phyloP scores from a whole-genome alignment of 2,113 vertebrate genomes.

The Cynocephalus volans region DNA sequence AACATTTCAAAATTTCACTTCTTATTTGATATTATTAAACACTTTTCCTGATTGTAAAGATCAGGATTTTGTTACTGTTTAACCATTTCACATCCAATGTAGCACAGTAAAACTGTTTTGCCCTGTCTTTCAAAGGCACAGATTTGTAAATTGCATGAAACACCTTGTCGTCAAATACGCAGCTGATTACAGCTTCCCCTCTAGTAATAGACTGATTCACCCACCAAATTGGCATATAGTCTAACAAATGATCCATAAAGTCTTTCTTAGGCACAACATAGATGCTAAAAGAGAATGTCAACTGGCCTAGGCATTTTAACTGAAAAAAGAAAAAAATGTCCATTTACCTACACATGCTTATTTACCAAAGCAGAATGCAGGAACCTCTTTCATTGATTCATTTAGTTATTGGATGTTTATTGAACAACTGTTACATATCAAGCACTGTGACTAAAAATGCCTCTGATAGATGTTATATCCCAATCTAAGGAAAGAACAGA shows the following conservation, averaged over 20 bases:
- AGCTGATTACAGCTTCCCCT: background rate
- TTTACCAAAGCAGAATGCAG: background rate
- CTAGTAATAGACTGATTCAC: constrained; percentile 14
- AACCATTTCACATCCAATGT: background rate
- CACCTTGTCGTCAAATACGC: background rate
- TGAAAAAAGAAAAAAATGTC: background rate
- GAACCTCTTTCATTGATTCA: background rate
- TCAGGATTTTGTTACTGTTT: background rate
- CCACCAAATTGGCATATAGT: background rate
- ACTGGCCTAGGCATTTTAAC: background rate
- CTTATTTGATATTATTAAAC: background rate
- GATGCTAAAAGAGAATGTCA: background rate
- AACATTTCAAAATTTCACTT: background rate
- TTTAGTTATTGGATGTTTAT: background rate
- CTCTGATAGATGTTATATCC: background rate
- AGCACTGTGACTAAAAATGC: background rate
- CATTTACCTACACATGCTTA: background rate
- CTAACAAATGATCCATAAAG: constrained; percentile 24
- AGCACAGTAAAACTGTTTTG: background rate
- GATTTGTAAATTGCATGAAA: background rate
- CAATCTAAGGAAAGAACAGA: background rate
- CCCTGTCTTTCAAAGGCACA: background rate
- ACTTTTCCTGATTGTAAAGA: constrained; percentile 29
- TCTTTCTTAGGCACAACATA: background rate
- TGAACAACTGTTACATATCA: background rate